Evolutionary conservation across 1,140 invertebrate species (phyloP), one percentile per base, ranked within the genome.

Genomic region (Eurosta solidaginis): DNA sequence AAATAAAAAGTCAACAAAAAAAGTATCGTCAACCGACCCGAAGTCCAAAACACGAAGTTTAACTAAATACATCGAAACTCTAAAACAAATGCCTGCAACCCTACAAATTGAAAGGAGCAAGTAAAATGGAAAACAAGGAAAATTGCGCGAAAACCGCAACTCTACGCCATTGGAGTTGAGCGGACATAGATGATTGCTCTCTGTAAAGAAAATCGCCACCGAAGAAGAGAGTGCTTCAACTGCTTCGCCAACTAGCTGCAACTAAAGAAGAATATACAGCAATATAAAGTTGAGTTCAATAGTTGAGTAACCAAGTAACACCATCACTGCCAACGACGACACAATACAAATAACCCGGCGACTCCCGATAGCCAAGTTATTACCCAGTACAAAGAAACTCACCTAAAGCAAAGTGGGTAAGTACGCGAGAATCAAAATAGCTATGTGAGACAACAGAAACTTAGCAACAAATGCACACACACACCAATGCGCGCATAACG

Each of bases 311-410:
- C 36, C 36, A 29, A 44, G 25, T 10, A 9, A 36, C 73, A 75
- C 76, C 80, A 79, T 79, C 77, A 80, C 79, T 78, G 79, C 77
- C 80, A 74, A 54, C 78, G 78, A 78, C 63, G 79, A 78, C 77
- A 79, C 78, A 82, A 49, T 77, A 63, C 79, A 77, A 81, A 76
- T 77, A 78, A 79, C 80, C 80, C 80, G 49, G 40, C 50, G 68
- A 78, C 68, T 68, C 74, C 68, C 40, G 79, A 78, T 42, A 36
- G 73, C 77, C 54, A 77, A 79, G 45, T 52, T 79, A 76, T 27
- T 45, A 49, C 42, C 52, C 76, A 74, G 50, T 44, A 47, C 45
- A 59, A 54, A 54, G 77, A 63, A 76, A 73, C 79, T 78, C 78
- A 78, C 75, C 78, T 80, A 81, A 81, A 85, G 78, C 59, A 76